Evolutionary conservation across 2,113 vertebrate species (phyloP), one percentile per base, ranked within the genome.

Genomic region (Lates calcarifer): DNA sequence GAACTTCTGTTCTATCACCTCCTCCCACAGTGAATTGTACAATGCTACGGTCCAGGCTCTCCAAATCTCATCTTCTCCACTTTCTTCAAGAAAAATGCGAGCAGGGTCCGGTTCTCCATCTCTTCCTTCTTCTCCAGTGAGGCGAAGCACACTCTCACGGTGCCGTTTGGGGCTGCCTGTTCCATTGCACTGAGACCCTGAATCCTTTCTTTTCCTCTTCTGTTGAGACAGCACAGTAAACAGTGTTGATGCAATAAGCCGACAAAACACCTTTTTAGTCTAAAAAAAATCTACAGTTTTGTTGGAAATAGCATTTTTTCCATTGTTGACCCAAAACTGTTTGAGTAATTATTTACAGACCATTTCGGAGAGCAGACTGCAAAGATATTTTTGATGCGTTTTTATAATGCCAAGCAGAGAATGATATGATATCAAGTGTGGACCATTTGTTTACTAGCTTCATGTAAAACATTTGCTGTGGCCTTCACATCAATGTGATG

Each of bases 141-240:
- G 91, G 17, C 86, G 79, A 2, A 94, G 86, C 41, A 94, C 90
- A 2, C 93, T 94, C 65, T 70, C 41, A 0, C 93, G 69, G 26
- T 57, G 68, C 28, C 88, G 71, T 65, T 91, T 90, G 3, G 86
- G 74, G 35, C 57, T 84, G 26, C 29, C 2, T 2, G 45, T 72
- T 24, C 87, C 88, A 9, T 90, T 90, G 56, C 57, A 71, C 17
- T 67, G 66, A 4, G 58, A 18, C 9, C 0, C 60, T 0, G 12
- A 5, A 0, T 69, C 22, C 13, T 63, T 76, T 33, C 9, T 73
- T 83, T 83, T 90, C 66, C 84, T 90, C 24, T 86, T 90, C 86
- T 92, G 78, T 65, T 31, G 67, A 73, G 28, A 83, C 6, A 63
- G 1, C 14, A 74, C 8, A 90, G 41, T 58, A 65, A 3, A 37